phyloP scores from a whole-genome alignment of 2,797 vertebrate species.

The Galago senegalensis region DNA sequence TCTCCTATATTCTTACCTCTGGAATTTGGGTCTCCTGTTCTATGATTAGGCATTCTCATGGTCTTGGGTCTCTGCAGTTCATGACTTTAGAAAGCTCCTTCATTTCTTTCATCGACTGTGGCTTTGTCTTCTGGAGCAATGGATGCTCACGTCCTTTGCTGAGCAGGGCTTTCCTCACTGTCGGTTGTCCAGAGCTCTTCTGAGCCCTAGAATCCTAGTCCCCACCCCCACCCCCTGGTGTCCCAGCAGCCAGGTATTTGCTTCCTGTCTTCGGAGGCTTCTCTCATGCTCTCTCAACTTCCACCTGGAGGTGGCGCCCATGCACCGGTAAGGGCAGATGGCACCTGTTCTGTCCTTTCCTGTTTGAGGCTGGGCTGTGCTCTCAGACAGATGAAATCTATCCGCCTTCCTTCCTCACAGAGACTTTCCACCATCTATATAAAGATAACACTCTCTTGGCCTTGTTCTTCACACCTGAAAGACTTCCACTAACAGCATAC shows the following conservation, averaged over 20 bases:
- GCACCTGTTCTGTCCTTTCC: accelerated
- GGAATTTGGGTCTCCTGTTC: no score
- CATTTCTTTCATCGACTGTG: neutral
- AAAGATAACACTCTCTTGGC: neutral
- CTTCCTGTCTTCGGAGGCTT: accelerated
- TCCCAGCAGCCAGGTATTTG: neutral
- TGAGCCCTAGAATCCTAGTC: accelerated
- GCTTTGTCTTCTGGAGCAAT: neutral
- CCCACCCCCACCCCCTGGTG: neutral
- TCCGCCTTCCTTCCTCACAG: no score
- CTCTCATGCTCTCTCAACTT: neutral
- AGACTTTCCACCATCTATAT: neutral
- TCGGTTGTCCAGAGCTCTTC: neutral
- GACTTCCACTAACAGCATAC: neutral
- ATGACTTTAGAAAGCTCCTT: neutral
- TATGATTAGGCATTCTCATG: neutral
- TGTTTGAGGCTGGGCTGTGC: accelerated
- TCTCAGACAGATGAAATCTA: no score
- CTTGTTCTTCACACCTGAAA: constrained; percentile 30
- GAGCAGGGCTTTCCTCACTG: neutral
- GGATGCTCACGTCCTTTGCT: no score
- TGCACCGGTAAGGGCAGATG: neutral
- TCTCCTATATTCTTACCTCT: neutral
- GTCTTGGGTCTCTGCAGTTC: neutral
- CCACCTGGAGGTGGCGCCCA: constrained; percentile 59